A percentile compares a stretch with the other conserved stretches of the same genome.
Evolutionary conservation across 2,888 invertebrate genomes (phyloP).

Genomic region (Macropis europaea): DNA sequence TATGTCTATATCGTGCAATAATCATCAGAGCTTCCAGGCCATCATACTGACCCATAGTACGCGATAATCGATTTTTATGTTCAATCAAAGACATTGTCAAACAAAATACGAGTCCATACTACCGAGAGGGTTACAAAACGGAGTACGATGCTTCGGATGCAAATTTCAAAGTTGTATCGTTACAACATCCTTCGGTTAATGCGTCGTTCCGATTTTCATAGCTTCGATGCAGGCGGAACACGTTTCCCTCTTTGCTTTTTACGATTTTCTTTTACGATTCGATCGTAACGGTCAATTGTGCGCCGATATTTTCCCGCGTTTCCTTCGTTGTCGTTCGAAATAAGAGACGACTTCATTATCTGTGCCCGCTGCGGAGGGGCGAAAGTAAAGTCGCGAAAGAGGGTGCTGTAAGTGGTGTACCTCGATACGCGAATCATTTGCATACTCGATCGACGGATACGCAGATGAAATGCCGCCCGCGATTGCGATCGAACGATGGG

Average conservation of each 20-base stretch:
- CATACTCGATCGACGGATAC: constrained; percentile 38
- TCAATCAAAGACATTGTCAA: no score
- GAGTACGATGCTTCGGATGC: neutral
- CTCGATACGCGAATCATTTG: constrained; percentile 19
- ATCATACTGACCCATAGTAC: no score
- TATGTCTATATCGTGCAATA: no score
- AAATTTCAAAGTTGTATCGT: no score
- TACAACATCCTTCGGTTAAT: no score
- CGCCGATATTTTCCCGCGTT: neutral
- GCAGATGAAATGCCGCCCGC: constrained; percentile 14
- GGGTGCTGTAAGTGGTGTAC: constrained; percentile 9
- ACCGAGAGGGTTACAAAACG: neutral
- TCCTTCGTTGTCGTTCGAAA: neutral
- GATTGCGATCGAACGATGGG: constrained; percentile 3
- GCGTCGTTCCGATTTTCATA: constrained; percentile 25
- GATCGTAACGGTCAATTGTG: neutral
- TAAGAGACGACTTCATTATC: constrained; percentile 6
- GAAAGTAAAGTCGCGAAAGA: neutral
- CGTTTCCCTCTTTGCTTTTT: neutral
- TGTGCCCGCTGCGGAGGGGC: neutral
- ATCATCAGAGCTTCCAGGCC: no score
- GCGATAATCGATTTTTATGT: no score
- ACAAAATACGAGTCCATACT: no score
- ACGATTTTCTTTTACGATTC: constrained; percentile 14
- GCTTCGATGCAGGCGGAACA: neutral